These are phyloP conservation scores for Oscheius myriophilus DNA, from an alignment of 2,888 invertebrate genomes.

Conservation along the genomic window DNA sequence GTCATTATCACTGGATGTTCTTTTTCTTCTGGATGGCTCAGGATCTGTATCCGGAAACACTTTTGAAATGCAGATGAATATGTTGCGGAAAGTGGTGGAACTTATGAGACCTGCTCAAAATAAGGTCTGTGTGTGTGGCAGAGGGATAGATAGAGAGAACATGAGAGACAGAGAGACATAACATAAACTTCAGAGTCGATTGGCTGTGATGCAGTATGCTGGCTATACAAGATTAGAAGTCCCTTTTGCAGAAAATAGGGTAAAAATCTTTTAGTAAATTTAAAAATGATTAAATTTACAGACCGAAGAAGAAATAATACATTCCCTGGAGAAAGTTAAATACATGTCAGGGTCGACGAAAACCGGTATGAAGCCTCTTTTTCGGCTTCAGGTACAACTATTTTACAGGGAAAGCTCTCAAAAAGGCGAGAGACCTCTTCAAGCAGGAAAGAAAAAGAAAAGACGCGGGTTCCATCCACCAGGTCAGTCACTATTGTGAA, in stretches of 20 bases:
- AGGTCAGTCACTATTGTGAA: background rate
- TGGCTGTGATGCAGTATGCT: slow-evolving; percentile 24
- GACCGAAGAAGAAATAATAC: slow-evolving; percentile 4
- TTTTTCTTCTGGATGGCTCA: slow-evolving; percentile 21
- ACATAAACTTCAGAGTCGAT: slow-evolving; percentile 1
- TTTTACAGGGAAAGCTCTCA: slow-evolving; percentile 7
- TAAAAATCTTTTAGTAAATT: too few relatives aligned
- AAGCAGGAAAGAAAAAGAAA: slow-evolving; percentile 12
- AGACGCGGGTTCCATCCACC: slow-evolving; percentile 4
- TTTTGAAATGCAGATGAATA: slow-evolving; percentile 19
- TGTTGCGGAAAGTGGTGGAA: slow-evolving; percentile 20
- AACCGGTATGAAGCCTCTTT: background rate
- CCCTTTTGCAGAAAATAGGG: slow-evolving; percentile 3
- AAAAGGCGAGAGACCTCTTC: slow-evolving; percentile 10
- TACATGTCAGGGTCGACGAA: slow-evolving; percentile 28
- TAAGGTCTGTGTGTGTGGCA: background rate
- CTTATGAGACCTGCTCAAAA: slow-evolving; percentile 8
- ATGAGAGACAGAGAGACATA: background rate
- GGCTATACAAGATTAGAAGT: slow-evolving; percentile 15
- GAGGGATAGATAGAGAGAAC: too few relatives aligned
- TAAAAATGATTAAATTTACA: background rate
- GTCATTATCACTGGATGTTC: slow-evolving; percentile 15
- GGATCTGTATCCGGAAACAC: slow-evolving; percentile 24
- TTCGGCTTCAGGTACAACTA: too few relatives aligned
- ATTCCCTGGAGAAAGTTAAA: background rate